phyloP scores from a whole-genome alignment of 2,797 vertebrate species.

The Meriones psammophilus region DNA sequence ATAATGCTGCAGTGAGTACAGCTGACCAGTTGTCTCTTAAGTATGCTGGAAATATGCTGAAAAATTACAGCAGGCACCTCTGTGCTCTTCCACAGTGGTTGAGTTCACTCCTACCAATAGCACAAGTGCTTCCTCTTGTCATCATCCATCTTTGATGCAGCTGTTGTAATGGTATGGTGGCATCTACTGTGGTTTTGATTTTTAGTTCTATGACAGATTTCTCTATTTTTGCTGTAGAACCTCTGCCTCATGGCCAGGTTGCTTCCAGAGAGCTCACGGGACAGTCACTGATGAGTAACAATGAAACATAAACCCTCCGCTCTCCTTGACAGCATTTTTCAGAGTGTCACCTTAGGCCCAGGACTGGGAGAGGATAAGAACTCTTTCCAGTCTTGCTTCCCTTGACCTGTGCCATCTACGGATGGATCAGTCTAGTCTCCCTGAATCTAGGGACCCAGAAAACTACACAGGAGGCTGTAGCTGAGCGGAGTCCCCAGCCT shows the following conservation, averaged over 20 bases:
- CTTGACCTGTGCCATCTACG: not conserved
- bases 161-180: not conserved
- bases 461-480: not conserved
- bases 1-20: no score
- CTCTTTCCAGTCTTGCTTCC: not conserved
- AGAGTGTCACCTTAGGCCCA: not conserved
- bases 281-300: not conserved
- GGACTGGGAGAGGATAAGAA: not conserved
- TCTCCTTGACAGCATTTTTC: not conserved
- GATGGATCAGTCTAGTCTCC: not conserved
- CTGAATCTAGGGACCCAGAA: not conserved
- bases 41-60: not conserved
- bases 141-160: not conserved
- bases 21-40: not conserved
- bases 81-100: not conserved
- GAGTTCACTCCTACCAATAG: no score
- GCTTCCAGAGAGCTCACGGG: not conserved
- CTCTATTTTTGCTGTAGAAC: not conserved
- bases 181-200: not conserved
- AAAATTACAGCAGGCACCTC: rapidly evolving
- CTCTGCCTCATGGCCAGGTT: not conserved
- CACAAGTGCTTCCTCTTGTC: no score
- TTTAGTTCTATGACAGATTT: not conserved
- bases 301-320: not conserved
- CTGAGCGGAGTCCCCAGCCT: not conserved